A percentile compares a stretch with the other conserved stretches of the same genome.
These are phyloP conservation scores for Cepaea hortensis DNA, from an alignment of 2,888 invertebrate genomes.

Conservation along the genomic window DNA sequence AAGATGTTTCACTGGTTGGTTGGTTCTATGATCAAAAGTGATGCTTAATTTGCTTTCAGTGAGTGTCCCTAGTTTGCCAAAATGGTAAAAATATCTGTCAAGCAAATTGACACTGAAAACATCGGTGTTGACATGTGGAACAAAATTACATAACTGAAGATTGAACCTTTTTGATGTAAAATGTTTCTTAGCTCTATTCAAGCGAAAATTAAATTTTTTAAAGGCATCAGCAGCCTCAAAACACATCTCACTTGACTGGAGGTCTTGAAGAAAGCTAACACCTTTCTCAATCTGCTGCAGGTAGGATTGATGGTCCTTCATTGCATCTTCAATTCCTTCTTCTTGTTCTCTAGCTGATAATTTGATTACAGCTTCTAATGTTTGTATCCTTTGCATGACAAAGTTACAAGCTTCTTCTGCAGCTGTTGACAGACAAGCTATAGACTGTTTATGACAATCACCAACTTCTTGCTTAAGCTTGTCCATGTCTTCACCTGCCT, in stretches of 20 bases:
- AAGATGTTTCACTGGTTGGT: not conserved
- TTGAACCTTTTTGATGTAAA: slow-evolving; percentile 22
- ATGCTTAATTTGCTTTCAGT: slow-evolving; percentile 20
- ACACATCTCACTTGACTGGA: slow-evolving; percentile 67
- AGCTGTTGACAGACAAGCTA: slow-evolving; percentile 56
- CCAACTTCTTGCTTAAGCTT: slow-evolving; percentile 55
- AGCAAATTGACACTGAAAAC: slow-evolving; percentile 17
- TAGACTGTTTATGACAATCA: slow-evolving; percentile 54
- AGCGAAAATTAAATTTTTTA: slow-evolving; percentile 38
- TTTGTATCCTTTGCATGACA: slow-evolving; percentile 56
- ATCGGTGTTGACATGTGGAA: not conserved
- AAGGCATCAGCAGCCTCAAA: slow-evolving; percentile 63
- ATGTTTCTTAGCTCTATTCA: slow-evolving; percentile 36
- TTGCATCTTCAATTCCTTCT: slow-evolving; percentile 37
- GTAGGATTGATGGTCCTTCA: slow-evolving; percentile 28
- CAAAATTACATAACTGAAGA: slow-evolving; percentile 15
- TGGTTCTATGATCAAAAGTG: slow-evolving; percentile 23
- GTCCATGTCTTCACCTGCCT: slow-evolving; percentile 54
- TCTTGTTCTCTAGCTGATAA: slow-evolving; percentile 55
- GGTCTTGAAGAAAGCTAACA: slow-evolving; percentile 60
- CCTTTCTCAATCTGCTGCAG: slow-evolving; percentile 56
- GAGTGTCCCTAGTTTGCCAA: slow-evolving; percentile 38
- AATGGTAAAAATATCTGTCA: slow-evolving; percentile 30
- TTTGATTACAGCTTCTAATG: slow-evolving; percentile 55
- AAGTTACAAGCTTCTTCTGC: slow-evolving; percentile 53